phyloP scores from a whole-genome alignment of 2,888 invertebrate genomes.

The Caenorhabditis becei region DNA sequence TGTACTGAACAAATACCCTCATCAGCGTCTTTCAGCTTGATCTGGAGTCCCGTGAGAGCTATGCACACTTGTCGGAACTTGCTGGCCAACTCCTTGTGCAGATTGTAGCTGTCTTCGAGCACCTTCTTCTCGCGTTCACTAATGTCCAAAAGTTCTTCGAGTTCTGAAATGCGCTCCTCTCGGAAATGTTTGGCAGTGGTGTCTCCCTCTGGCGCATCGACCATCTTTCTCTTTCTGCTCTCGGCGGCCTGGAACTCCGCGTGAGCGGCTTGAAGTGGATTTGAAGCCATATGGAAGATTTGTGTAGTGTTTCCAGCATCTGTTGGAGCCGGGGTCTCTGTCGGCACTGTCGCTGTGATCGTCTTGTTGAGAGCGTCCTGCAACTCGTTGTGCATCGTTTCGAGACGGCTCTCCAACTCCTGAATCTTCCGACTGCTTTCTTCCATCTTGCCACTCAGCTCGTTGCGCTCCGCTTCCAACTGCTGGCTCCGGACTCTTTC shows the following conservation, averaged over 20 bases:
- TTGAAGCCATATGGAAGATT: constrained; percentile 63
- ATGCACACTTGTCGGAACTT: constrained; percentile 64
- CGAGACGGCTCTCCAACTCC: constrained; percentile 22
- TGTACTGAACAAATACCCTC: constrained; percentile 65
- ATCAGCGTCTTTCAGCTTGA: constrained; percentile 67
- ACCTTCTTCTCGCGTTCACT: constrained; percentile 53
- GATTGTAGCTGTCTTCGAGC: constrained; percentile 52
- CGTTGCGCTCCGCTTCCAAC: constrained; percentile 23
- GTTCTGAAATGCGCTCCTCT: constrained; percentile 33
- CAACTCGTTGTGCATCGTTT: constrained; percentile 3
- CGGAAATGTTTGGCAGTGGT: constrained; percentile 28
- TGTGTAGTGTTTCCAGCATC: constrained; percentile 65
- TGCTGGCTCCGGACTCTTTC: constrained; percentile 29
- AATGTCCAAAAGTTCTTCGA: constrained; percentile 48
- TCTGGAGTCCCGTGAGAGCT: constrained; percentile 67
- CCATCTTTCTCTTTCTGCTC: constrained; percentile 51
- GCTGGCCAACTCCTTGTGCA: constrained; percentile 50
- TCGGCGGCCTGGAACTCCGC: constrained; percentile 54
- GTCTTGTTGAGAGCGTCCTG: constrained; percentile 24
- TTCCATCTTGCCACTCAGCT: constrained; percentile 22
- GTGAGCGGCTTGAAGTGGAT: constrained; percentile 56
- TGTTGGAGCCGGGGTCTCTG: constrained; percentile 32
- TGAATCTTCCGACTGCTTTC: constrained; percentile 2
- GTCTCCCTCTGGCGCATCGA: constrained; percentile 27
- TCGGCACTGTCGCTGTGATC: neutral